A percentile compares a stretch with the other conserved stretches of the same genome.
Evolutionary conservation across 2,113 vertebrate genomes (phyloP).

Genomic region (Chloropsis hardwickii): DNA sequence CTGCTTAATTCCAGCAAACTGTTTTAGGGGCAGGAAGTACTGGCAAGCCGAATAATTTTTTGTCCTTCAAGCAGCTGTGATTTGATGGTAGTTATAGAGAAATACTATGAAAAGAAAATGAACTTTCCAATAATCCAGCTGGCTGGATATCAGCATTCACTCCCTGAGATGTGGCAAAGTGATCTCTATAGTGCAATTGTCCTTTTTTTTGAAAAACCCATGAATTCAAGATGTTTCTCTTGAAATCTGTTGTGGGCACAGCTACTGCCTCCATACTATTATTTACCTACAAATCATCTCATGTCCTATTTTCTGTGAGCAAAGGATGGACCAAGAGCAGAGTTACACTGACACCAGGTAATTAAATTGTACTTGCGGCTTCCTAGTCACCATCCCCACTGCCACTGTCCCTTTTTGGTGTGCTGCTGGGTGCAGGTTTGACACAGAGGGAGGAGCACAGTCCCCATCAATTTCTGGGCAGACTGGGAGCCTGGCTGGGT

Average conservation of each 20-base stretch:
- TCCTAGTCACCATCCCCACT: neutral
- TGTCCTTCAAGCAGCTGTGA: neutral
- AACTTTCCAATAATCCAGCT: neutral
- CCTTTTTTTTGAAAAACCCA: neutral
- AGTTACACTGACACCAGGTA: neutral
- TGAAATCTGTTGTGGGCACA: neutral
- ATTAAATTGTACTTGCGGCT: neutral
- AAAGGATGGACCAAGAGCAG: neutral
- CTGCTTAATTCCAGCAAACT: neutral
- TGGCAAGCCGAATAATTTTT: neutral
- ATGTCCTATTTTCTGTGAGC: neutral
- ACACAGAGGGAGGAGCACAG: neutral
- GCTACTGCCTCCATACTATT: neutral
- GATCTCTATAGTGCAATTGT: neutral
- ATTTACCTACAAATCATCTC: neutral
- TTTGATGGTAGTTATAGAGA: neutral
- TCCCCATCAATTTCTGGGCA: neutral
- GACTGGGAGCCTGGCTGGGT: neutral
- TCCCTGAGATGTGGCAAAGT: neutral
- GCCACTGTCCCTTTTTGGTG: neutral
- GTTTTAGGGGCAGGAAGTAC: neutral
- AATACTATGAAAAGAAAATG: neutral
- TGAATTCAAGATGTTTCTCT: neutral
- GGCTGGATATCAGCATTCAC: neutral
- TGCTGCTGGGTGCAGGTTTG: neutral